These are phyloP conservation scores for Gymnogyps californianus DNA, from an alignment of 2,113 vertebrate genomes.

Conservation along the genomic window DNA sequence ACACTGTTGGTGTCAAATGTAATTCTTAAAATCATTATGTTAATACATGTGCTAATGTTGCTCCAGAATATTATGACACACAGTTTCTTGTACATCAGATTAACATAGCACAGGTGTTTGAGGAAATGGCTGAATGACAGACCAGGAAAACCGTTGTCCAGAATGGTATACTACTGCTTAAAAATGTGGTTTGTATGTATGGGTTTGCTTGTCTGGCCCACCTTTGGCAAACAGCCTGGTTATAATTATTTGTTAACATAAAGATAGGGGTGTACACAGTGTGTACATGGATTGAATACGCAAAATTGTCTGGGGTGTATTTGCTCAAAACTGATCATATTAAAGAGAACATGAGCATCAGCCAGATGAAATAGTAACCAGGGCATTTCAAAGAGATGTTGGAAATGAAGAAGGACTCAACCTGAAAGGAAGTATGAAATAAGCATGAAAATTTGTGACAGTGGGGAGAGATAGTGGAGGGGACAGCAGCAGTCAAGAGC, in stretches of 20 bases:
- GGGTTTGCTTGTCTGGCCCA: neutral
- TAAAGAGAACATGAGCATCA: neutral
- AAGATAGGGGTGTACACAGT: neutral
- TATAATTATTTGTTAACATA: neutral
- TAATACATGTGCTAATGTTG: neutral
- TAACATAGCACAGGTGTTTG: neutral
- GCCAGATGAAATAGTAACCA: neutral
- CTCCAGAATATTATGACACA: neutral
- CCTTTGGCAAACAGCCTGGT: neutral
- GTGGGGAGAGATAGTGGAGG: neutral
- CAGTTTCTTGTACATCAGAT: neutral
- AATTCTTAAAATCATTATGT: neutral
- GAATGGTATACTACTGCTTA: neutral
- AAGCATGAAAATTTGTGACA: neutral
- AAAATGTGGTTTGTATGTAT: neutral
- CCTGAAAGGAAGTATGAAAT: neutral
- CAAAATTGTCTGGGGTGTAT: neutral
- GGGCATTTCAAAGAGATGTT: neutral
- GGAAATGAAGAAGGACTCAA: neutral
- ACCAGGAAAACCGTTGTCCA: neutral
- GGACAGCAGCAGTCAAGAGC: neutral
- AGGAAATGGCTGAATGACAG: neutral
- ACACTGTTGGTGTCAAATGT: neutral
- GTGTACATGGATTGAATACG: fast-evolving
- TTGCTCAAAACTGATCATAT: neutral